Evolutionary conservation across 2,797 vertebrate genomes (phyloP).

Genomic region (Channa striata): DNA sequence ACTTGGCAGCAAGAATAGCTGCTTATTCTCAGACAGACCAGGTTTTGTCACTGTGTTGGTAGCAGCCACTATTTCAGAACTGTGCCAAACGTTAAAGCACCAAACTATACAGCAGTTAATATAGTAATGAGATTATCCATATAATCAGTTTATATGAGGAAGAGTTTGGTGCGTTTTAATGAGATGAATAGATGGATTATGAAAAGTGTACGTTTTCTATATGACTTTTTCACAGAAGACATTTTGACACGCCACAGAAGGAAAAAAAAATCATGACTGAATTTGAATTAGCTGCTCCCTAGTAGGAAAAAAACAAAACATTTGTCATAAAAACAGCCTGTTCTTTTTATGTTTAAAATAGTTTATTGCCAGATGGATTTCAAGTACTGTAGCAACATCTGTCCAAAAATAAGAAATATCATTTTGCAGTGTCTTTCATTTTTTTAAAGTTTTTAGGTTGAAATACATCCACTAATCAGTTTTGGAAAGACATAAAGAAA

Average conservation of each 20-base stretch:
- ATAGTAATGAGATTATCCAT: too few species aligned
- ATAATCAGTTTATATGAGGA: too few species aligned
- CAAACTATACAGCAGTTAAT: not conserved
- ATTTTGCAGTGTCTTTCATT: slow-evolving; percentile 25
- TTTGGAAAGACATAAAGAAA: slow-evolving; percentile 19
- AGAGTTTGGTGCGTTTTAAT: not conserved
- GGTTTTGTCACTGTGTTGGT: slow-evolving; percentile 16
- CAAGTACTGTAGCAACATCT: slow-evolving; percentile 9
- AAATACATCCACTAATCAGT: slow-evolving; percentile 16
- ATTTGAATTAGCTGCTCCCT: not conserved
- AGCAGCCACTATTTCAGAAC: not conserved
- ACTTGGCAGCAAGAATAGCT: slow-evolving; percentile 29
- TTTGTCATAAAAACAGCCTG: not conserved
- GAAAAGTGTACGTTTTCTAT: not conserved
- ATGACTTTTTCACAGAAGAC: not conserved
- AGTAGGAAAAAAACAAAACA: not conserved
- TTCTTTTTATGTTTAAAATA: slow-evolving; percentile 14
- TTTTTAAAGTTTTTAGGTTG: slow-evolving; percentile 15
- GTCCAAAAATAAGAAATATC: slow-evolving; percentile 13
- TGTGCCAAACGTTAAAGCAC: not conserved
- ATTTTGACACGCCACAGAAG: not conserved
- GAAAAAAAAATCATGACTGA: not conserved
- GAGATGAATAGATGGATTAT: not conserved
- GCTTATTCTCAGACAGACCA: slow-evolving; percentile 3
- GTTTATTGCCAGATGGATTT: slow-evolving; percentile 1